Conservation (phyloP, 2,888 invertebrate genomes). For the Tipula confusa region DNA sequence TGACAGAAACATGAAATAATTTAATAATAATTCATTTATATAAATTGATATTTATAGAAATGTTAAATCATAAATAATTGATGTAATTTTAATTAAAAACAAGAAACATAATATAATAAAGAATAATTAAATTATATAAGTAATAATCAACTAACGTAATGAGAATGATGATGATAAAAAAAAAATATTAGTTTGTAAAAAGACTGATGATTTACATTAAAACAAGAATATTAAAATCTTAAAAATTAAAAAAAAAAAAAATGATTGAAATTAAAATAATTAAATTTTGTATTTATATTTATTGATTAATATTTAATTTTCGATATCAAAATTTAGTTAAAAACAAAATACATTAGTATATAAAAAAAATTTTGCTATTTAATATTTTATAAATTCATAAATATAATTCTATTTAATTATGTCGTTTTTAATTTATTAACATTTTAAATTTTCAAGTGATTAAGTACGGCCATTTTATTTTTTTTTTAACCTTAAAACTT, state of each 20-base stretch:
- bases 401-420: neutral
- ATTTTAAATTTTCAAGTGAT: neutral
- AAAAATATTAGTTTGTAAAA: constrained; percentile 30
- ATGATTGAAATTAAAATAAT: neutral
- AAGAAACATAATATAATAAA: neutral
- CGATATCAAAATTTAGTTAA: neutral
- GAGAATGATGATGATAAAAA: neutral
- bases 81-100: neutral
- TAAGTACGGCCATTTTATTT: neutral
- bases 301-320: neutral
- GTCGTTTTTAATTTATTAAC: neutral
- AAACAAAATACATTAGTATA: neutral
- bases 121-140: neutral
- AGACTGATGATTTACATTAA: constrained; percentile 27
- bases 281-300: neutral
- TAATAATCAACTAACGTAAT: constrained; percentile 8
- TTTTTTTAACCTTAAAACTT: neutral
- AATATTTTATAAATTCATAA: neutral
- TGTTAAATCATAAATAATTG: neutral
- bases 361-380: neutral
- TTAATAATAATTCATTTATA: too few relatives aligned
- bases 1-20: neutral
- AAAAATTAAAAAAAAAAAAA: too few relatives aligned
- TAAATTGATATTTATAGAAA: neutral
- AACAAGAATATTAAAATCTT: neutral